Percentiles rank a stretch among this genome's conserved stretches.
Conservation (phyloP, 2,113 vertebrate species). For the Lucifuga dentata region DNA sequence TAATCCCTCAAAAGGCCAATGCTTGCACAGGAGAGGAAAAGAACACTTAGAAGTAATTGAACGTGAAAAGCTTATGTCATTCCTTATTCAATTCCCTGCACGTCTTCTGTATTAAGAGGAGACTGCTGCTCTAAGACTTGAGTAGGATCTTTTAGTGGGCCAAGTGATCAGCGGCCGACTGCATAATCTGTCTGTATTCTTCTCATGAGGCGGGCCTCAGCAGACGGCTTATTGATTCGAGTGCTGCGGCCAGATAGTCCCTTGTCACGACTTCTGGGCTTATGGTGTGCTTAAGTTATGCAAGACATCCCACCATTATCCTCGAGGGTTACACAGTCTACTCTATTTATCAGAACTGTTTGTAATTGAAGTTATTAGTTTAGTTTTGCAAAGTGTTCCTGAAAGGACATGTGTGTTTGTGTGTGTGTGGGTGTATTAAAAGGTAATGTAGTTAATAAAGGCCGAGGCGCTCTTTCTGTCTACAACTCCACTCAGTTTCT, state of each 20-base stretch:
- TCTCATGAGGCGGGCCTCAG: conserved; percentile 48
- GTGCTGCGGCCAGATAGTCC: conserved; percentile 70
- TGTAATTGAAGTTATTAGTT: background rate
- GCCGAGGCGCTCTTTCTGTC: background rate
- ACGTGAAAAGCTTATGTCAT: conserved; percentile 73
- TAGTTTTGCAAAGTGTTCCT: conserved; percentile 11
- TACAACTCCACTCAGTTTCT: background rate
- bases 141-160: conserved; percentile 76
- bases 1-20: conserved; percentile 55
- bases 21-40: conserved; percentile 40
- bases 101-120: conserved; percentile 64
- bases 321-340: conserved; percentile 24
- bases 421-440: background rate
- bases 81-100: conserved; percentile 69
- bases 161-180: conserved; percentile 75
- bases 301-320: conserved; percentile 42
- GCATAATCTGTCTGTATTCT: conserved; percentile 79
- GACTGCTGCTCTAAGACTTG: conserved; percentile 61
- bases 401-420: background rate
- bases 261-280: conserved; percentile 70
- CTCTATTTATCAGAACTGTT: background rate
- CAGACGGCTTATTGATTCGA: conserved; percentile 77
- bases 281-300: conserved; percentile 57
- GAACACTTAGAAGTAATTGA: conserved; percentile 74
- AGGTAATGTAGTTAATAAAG: background rate